Conservation (phyloP, 53 echinoderm and acorn worm genomes). For the Astropecten irregularis region DNA sequence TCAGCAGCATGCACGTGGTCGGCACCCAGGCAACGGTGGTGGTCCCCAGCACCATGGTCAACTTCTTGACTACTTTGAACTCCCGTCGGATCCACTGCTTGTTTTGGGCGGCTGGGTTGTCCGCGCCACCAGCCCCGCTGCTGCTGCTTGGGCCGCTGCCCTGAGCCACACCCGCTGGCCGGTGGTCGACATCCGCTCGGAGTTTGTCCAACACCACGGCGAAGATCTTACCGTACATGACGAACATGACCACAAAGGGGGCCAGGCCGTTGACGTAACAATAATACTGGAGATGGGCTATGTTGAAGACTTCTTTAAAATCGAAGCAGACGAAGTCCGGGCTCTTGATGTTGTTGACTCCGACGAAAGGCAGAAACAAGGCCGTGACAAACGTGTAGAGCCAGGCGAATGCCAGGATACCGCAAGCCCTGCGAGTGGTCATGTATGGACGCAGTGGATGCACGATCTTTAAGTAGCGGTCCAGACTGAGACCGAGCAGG, state of each 20-base stretch:
- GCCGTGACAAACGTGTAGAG: constrained; percentile 47
- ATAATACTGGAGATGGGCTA: constrained; percentile 57
- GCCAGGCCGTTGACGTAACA: constrained; percentile 57
- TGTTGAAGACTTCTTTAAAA: constrained; percentile 64
- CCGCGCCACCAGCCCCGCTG: background rate
- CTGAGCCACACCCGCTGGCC: background rate
- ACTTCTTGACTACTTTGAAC: constrained; percentile 50
- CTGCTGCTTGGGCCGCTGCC: too few relatives aligned
- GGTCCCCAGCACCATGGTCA: constrained; percentile 52
- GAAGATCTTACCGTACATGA: constrained; percentile 55
- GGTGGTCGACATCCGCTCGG: background rate
- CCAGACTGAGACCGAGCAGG: background rate
- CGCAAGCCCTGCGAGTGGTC: constrained; percentile 15
- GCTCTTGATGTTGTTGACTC: constrained; percentile 35
- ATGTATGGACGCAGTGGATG: constrained; percentile 11
- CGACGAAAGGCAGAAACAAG: constrained; percentile 53
- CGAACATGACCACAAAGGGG: constrained; percentile 60
- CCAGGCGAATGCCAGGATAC: constrained; percentile 38
- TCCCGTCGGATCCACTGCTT: background rate
- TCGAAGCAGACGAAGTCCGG: constrained; percentile 55
- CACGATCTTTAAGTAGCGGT: constrained; percentile 39
- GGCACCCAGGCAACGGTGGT: constrained; percentile 66
- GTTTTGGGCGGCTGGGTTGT: background rate
- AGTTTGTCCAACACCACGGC: constrained; percentile 52
- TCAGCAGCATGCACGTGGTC: constrained; percentile 54